These are phyloP conservation scores for Drosophila crucigera DNA, from an alignment of 2,888 invertebrate genomes.

Conservation along the genomic window DNA sequence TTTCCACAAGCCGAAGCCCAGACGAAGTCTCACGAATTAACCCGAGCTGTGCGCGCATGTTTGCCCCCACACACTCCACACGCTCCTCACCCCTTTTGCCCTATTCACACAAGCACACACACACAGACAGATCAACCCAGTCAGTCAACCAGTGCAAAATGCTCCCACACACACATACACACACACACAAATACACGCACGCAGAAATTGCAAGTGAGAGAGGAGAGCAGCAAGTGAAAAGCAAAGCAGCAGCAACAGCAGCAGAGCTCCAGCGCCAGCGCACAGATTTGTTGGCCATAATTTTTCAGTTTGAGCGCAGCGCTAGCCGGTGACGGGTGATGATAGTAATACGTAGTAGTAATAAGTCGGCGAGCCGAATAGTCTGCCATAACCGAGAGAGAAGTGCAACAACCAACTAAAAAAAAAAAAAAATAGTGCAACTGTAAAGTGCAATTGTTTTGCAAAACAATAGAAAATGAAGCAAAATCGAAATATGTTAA, in stretches of 20 bases:
- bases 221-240: slow-evolving; percentile 15
- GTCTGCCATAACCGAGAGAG: slow-evolving; percentile 42
- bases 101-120: slow-evolving; percentile 16
- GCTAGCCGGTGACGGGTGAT: slow-evolving; percentile 80
- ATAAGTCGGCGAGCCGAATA: slow-evolving; percentile 66
- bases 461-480: slow-evolving; percentile 18
- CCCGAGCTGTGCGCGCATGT: slow-evolving; percentile 75
- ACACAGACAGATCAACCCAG: slow-evolving; percentile 1
- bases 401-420: slow-evolving; percentile 36
- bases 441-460: slow-evolving; percentile 43
- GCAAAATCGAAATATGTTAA: slow-evolving; percentile 1
- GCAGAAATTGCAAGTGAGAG: slow-evolving; percentile 68
- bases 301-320: slow-evolving; percentile 78
- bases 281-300: slow-evolving; percentile 76
- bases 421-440: slow-evolving; percentile 31
- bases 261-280: slow-evolving; percentile 71
- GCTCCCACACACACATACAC: slow-evolving; percentile 43
- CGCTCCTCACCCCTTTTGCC: slow-evolving; percentile 2
- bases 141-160: slow-evolving; percentile 64
- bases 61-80: slow-evolving; percentile 38
- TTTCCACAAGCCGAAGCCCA: slow-evolving; percentile 55
- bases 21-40: slow-evolving; percentile 56
- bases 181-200: slow-evolving; percentile 16
- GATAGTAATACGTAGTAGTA: slow-evolving; percentile 78
- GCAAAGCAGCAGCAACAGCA: slow-evolving; percentile 20